These are phyloP conservation scores for Macropodus opercularis DNA, from an alignment of 2,797 vertebrate species.

Conservation along the genomic window DNA sequence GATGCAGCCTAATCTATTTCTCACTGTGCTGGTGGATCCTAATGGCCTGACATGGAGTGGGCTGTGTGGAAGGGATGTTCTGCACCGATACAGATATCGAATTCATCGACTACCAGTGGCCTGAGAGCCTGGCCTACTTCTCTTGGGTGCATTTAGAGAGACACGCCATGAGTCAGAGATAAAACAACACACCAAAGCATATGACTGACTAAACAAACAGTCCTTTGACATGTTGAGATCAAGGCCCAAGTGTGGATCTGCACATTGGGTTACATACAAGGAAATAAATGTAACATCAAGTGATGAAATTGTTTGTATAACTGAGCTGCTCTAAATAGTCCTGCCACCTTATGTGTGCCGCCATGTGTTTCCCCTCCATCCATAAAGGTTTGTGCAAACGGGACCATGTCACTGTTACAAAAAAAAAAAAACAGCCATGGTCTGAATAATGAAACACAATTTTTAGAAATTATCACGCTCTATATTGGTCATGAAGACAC, in stretches of 20 bases:
- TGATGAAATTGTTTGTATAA: background rate
- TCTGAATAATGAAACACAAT: slow-evolving; percentile 23
- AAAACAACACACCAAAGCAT: slow-evolving; percentile 15
- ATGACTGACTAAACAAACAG: slow-evolving; percentile 25
- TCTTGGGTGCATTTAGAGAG: slow-evolving; percentile 56
- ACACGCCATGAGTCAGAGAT: slow-evolving; percentile 5
- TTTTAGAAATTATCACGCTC: slow-evolving; percentile 14
- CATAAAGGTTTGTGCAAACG: background rate
- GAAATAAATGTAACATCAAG: background rate
- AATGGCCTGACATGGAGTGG: slow-evolving; percentile 51
- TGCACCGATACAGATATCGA: slow-evolving; percentile 63
- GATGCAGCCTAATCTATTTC: slow-evolving; percentile 65
- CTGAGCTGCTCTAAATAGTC: slow-evolving; percentile 21
- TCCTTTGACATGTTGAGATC: background rate
- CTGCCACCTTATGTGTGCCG: slow-evolving; percentile 22
- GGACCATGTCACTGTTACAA: slow-evolving; percentile 2
- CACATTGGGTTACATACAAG: background rate
- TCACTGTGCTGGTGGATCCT: slow-evolving; percentile 53
- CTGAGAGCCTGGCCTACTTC: slow-evolving; percentile 69
- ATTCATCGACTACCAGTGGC: slow-evolving; percentile 51
- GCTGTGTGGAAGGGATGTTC: slow-evolving; percentile 45
- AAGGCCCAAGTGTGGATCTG: background rate
- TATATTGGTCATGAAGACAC: slow-evolving; percentile 16
- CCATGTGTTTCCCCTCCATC: slow-evolving; percentile 19
- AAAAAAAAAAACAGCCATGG: slow-evolving; percentile 8